Evolutionary conservation across 2,888 invertebrate genomes (phyloP), one percentile per base, ranked within the genome.

Genomic region (Cybosia mesomella): DNA sequence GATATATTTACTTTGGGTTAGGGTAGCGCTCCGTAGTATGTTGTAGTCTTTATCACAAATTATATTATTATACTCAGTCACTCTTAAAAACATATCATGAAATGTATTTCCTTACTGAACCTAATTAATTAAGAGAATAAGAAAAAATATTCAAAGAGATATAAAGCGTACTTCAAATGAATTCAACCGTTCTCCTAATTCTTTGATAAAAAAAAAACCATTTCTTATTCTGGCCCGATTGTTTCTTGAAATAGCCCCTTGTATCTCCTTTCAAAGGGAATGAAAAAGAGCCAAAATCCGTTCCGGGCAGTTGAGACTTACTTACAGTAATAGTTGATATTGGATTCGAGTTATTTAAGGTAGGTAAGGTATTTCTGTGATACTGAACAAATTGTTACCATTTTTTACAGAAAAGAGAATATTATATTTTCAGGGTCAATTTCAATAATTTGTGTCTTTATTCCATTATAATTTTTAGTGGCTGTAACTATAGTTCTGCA

Each of bases 101-200:
- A n/a, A n/a, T 34, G 9, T 9, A 2, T n/a, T 4, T 54, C 21
- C n/a, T 22, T 7, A 54, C 22, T 54, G 53, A 54, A 22, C 1
- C 53, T 22, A 22, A 2, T 18, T 11, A 22, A 22, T 2, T 3
- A 24, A 15, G 13, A 55, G 5, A 24, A 24, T 22, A 10, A 8
- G 24, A 15, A 28, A 5, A 18, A 43, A 43, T 18, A 0, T 7
- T 28, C 15, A 62, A 62, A 60, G 24, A 49, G n/a, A 10, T 64
- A 65, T 55, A 15, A 18, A 18, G 0, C 28, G 2, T 28, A 28
- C 28, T 28, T 28, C 36, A 63, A 79, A 76, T 76, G 67, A 67
- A 77, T 70, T 68, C 64, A 64, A 74, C 60, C 58, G 61, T 58
- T n/a, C 63, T 11, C 64, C 36, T 36, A 63, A 63, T 55, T 63